These are phyloP conservation scores for Trachemys scripta DNA, from an alignment of 2,113 vertebrate genomes.

Conservation along the genomic window DNA sequence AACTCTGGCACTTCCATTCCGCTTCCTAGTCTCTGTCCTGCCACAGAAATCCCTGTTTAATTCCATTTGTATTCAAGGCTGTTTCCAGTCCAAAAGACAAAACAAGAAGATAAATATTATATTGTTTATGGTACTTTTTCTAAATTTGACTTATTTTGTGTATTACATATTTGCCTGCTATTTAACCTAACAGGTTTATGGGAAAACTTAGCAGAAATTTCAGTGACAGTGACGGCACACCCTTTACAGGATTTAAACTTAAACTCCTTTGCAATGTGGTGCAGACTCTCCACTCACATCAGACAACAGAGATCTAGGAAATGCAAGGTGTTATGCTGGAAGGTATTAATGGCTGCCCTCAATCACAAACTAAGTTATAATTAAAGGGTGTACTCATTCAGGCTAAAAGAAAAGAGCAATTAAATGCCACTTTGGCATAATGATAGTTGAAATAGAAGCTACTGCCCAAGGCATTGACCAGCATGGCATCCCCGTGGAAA, in stretches of 20 bases:
- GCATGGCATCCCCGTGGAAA: too few relatives aligned
- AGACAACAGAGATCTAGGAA: neutral
- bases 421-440: too few relatives aligned
- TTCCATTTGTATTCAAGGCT: neutral
- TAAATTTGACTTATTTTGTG: neutral
- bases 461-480: too few relatives aligned
- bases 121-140: neutral
- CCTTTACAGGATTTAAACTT: neutral
- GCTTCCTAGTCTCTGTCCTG: neutral
- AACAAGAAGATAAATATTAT: neutral
- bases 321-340: neutral
- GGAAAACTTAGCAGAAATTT: neutral
- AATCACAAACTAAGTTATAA: too few relatives aligned
- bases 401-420: too few relatives aligned
- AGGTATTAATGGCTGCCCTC: neutral
- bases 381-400: too few relatives aligned
- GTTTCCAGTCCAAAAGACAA: neutral
- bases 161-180: neutral
- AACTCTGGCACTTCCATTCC: fast-evolving
- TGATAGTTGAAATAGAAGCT: too few relatives aligned
- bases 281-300: neutral
- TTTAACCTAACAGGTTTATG: neutral
- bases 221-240: neutral
- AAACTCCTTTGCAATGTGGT: neutral
- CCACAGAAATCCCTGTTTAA: neutral